These are phyloP conservation scores for Drosophila infuscata DNA, from an alignment of 2,888 invertebrate genomes.

Conservation along the genomic window DNA sequence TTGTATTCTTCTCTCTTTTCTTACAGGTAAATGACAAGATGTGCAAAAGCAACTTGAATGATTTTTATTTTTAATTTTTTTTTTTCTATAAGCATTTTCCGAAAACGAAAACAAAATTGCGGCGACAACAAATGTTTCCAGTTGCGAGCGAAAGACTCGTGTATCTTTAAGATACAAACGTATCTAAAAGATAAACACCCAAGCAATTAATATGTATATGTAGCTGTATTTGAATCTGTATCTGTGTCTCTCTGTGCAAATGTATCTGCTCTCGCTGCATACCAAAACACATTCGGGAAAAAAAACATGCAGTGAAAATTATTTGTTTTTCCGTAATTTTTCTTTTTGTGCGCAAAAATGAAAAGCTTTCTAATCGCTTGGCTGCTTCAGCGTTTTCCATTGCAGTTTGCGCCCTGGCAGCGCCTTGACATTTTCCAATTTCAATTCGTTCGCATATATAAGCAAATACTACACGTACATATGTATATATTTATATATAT, in stretches of 20 bases:
- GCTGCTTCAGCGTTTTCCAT: slow-evolving; percentile 58
- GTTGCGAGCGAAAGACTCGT: slow-evolving; percentile 13
- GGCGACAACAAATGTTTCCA: slow-evolving; percentile 56
- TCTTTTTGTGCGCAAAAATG: slow-evolving; percentile 61
- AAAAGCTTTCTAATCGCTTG: slow-evolving; percentile 77
- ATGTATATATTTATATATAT: slow-evolving; percentile 22
- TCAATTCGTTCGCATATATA: slow-evolving; percentile 42
- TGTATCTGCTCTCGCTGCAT: slow-evolving; percentile 30
- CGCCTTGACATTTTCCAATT: slow-evolving; percentile 72
- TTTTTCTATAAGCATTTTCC: slow-evolving; percentile 30
- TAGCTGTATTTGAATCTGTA: slow-evolving; percentile 28
- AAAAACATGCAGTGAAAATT: slow-evolving; percentile 48
- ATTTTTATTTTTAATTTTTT: neutral
- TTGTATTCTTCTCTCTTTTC: slow-evolving; percentile 28
- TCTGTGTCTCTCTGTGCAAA: neutral
- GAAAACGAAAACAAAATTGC: slow-evolving; percentile 54
- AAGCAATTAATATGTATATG: slow-evolving; percentile 44
- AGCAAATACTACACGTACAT: slow-evolving; percentile 20
- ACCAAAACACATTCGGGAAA: slow-evolving; percentile 6
- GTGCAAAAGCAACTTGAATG: slow-evolving; percentile 24
- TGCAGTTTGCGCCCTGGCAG: slow-evolving; percentile 72
- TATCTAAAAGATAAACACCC: slow-evolving; percentile 27
- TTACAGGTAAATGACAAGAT: slow-evolving; percentile 57
- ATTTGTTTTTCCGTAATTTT: slow-evolving; percentile 73
- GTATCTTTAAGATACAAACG: slow-evolving; percentile 16